Evolutionary conservation across 2,797 vertebrate genomes (phyloP), one percentile per base, ranked within the genome.

Genomic region (Champsocephalus gunnari): DNA sequence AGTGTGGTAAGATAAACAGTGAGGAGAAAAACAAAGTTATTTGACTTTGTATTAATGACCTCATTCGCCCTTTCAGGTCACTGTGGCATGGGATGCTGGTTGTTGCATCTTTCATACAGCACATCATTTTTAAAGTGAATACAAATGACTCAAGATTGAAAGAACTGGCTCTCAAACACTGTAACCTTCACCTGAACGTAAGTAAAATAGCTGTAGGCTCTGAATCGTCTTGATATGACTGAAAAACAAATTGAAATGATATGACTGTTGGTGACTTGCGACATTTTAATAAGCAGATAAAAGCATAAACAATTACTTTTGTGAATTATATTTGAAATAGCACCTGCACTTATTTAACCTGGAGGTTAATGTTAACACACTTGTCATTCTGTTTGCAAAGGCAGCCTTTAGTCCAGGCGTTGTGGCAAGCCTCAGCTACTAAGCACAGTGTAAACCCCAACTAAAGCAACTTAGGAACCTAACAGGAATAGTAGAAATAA

Each of bases 21-120:
- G 5, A 17, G 24, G 9, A 38, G n/a, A 28, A 16, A 17, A 5
- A 14, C 3, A 38, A 34, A 45, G 1, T 0, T 10, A 21, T 21
- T 47, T 3, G 3, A 13, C 7, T 5, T 24, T 68, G 64, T 1
- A 8, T 59, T 59, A n/a, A 5, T 41, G n/a, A n/a, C 2, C 4
- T 45, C 2, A 0, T 65, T 16, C 57, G 7, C 10, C 4, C 0
- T 63, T 28, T 38, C 79, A 95, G 95, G 87, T 87, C 81, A 0
- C 68, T 85, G 56, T 95, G 94, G 94, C 49, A 73, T 7, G 88
- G 92, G 14, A 81, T 92, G 77, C 87, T 91, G 47, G 68, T 94
- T 2, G 83, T 94, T 3, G 82, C 90, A 2, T 88, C 91, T 6
- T 95, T 95, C 69, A 90, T 95, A 53, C 93, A 95, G 80, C 86